Evolutionary conservation across 2,888 invertebrate genomes (phyloP).

Genomic region (Mythimna impura): DNA sequence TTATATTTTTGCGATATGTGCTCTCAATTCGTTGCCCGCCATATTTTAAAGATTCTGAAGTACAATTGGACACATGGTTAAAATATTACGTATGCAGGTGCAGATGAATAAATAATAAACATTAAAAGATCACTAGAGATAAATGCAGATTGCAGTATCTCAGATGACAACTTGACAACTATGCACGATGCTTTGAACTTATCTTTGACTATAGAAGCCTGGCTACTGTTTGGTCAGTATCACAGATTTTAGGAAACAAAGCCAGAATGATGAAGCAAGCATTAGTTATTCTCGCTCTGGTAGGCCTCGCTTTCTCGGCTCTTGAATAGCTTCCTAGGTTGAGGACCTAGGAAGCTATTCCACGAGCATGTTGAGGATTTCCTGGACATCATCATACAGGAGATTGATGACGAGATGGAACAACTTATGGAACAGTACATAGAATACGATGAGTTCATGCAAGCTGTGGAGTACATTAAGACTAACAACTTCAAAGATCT

Average conservation of each 20-base stretch:
- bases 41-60: no score
- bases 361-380: slow-evolving; percentile 83
- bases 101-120: neutral
- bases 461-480: slow-evolving; percentile 71
- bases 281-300: slow-evolving; percentile 70
- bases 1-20: no score
- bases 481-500: slow-evolving; percentile 77
- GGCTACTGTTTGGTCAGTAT: slow-evolving; percentile 17
- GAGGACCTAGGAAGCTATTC: slow-evolving; percentile 79
- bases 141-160: slow-evolving; percentile 47
- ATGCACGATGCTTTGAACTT: slow-evolving; percentile 51
- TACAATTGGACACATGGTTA: neutral
- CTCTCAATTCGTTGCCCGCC: no score
- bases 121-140: slow-evolving; percentile 41
- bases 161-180: slow-evolving; percentile 51
- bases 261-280: slow-evolving; percentile 74
- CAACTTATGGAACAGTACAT: slow-evolving; percentile 70
- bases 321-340: no score
- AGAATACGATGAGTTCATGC: slow-evolving; percentile 77
- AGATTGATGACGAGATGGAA: slow-evolving; percentile 67
- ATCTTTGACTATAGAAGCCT: slow-evolving; percentile 65
- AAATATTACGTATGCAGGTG: neutral
- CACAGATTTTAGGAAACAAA: slow-evolving; percentile 59
- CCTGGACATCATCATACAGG: slow-evolving; percentile 71
- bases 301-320: slow-evolving; percentile 72